Base-by-base conservation (phyloP, 2,797 vertebrate species). In the Acropternis orthonyx region DNA sequence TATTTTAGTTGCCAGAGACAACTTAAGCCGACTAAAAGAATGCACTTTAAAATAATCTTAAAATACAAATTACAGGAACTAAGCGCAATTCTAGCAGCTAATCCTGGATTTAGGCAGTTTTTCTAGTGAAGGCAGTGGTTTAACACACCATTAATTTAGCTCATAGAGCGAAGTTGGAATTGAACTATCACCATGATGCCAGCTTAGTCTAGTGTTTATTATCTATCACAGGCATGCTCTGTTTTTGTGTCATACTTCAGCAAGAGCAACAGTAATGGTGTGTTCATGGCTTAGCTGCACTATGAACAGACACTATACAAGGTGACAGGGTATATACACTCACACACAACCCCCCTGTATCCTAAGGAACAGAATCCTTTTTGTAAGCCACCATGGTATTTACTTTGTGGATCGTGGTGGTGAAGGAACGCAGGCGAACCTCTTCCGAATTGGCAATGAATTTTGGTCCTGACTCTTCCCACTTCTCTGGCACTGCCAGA, bases 401-500 rank as follows among this genome's bases (percentile, higher is more conserved):
- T 20, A 99, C 99, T 96, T 99, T 99, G 97, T 99, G 99, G 96
- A 99, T 99, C 8, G 99, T 99, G 12, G 99, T 99, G 41, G 99
- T 99, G 96, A 99, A 99, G 52, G 99, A 99, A 27, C 99, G 98
- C 22, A 99, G 97, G 26, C 98, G 98, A 68, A 99, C 99, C 94
- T 99, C 99, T 97, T 99, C 99, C 0, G 99, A 99, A 52, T 99
- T 99, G 95, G 98, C 85, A 37, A 99, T 99, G 69, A 99, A 99
- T 88, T 99, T 99, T 8, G 99, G 99, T 9, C 99, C 99, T 0
- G 99, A 99, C 96, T 99, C 99, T 67, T 99, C 99, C 99, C 99
- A 99, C 96, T 99, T 99, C 1, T 99, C 99, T 26, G 99, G 99
- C 54, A 99, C 98, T 76, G 96, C 97, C 95, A 99, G 87, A 66